phyloP scores from a whole-genome alignment of 2,113 vertebrate species.

The Morone saxatilis region DNA sequence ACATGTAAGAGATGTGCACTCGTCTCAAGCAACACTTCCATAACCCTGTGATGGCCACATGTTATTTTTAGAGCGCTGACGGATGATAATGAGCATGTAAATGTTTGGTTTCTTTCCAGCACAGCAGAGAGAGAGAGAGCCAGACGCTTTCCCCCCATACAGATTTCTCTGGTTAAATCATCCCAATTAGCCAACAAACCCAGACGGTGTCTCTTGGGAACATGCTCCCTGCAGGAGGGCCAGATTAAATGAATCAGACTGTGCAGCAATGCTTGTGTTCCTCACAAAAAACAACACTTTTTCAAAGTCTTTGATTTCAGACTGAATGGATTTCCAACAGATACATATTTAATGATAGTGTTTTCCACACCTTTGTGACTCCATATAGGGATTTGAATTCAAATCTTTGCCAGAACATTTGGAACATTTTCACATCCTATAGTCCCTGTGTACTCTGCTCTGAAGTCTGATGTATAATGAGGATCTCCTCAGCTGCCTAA shows the following conservation, averaged over 20 bases:
- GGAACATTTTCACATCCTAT: constrained; percentile 38
- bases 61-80: constrained; percentile 60
- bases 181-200: constrained; percentile 80
- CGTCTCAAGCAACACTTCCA: constrained; percentile 34
- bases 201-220: constrained; percentile 74
- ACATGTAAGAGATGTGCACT: background rate
- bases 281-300: constrained; percentile 43
- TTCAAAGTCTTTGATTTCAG: constrained; percentile 65
- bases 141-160: constrained; percentile 7
- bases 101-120: constrained; percentile 74
- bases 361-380: constrained; percentile 46
- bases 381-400: constrained; percentile 49
- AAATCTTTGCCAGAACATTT: constrained; percentile 55
- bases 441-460: constrained; percentile 34
- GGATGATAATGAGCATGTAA: constrained; percentile 76
- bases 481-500: constrained; percentile 32
- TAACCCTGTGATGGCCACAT: constrained; percentile 55
- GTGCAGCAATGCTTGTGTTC: constrained; percentile 63
- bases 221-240: constrained; percentile 72
- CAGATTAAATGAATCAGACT: constrained; percentile 76
- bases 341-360: constrained; percentile 63
- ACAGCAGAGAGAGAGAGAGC: constrained; percentile 44
- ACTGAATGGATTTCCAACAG: constrained; percentile 63
- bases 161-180: constrained; percentile 74
- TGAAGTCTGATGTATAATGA: constrained; percentile 52